These are phyloP conservation scores for Drosophila nr. medialis DNA, from an alignment of 2,888 invertebrate genomes.

Conservation along the genomic window DNA sequence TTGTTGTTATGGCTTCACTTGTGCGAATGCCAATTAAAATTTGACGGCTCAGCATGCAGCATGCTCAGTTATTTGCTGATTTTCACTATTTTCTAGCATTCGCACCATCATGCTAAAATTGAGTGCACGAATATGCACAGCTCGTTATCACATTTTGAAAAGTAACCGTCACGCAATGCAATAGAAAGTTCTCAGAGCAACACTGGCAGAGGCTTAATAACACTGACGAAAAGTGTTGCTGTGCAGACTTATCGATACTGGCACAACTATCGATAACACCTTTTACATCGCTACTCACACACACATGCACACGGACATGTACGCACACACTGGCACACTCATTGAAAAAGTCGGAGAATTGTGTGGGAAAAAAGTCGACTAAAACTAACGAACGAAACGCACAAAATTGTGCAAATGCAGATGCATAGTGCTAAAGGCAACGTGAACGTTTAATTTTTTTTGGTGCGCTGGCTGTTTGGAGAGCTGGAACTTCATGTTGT, in stretches of 20 bases:
- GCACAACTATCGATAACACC: constrained; percentile 25
- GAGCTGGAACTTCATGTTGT: constrained; percentile 53
- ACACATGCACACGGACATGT: constrained; percentile 43
- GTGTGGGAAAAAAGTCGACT: constrained; percentile 63
- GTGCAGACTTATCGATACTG: constrained; percentile 17
- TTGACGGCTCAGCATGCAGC: constrained; percentile 24
- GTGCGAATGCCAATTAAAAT: constrained; percentile 46
- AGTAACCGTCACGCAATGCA: constrained; percentile 32
- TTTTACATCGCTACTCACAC: constrained; percentile 47
- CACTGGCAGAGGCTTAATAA: constrained; percentile 16
- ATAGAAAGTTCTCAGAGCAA: constrained; percentile 1
- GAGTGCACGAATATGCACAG: constrained; percentile 11
- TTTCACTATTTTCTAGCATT: constrained; percentile 38
- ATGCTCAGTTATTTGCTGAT: constrained; percentile 36
- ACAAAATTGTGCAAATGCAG: constrained; percentile 64
- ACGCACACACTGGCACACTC: constrained; percentile 63
- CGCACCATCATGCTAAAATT: constrained; percentile 26
- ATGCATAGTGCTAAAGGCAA: constrained; percentile 52
- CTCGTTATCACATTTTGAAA: constrained; percentile 31
- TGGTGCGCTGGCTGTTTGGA: constrained; percentile 53
- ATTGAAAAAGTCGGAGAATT: constrained; percentile 74
- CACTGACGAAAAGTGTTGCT: constrained; percentile 24
- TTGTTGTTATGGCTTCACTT: constrained; percentile 50
- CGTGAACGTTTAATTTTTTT: constrained; percentile 54
- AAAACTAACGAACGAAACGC: constrained; percentile 57